phyloP scores from a whole-genome alignment of 1,140 invertebrate genomes.

The Philaenus spumarius region DNA sequence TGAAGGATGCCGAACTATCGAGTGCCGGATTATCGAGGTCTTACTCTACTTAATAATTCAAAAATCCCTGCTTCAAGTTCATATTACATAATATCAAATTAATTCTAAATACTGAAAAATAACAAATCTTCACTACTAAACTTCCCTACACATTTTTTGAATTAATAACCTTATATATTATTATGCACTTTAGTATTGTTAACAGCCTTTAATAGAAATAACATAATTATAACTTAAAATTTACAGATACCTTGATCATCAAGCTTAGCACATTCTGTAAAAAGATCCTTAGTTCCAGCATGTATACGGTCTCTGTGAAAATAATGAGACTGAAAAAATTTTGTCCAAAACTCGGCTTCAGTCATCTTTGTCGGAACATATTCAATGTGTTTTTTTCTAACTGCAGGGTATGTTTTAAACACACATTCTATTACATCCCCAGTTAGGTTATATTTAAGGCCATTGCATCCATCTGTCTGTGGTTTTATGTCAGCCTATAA shows the following conservation, averaged over 20 bases:
- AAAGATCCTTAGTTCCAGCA: constrained; percentile 79
- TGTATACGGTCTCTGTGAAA: constrained; percentile 95
- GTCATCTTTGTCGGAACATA: constrained; percentile 93
- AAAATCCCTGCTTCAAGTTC: too few relatives aligned
- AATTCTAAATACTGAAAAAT: too few relatives aligned
- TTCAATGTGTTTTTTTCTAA: constrained; percentile 94
- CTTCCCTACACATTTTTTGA: too few relatives aligned
- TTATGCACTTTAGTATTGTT: too few relatives aligned
- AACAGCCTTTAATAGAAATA: too few relatives aligned
- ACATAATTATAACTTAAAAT: too few relatives aligned
- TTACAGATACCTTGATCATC: constrained; percentile 85
- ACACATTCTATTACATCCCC: constrained; percentile 96
- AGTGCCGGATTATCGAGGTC: too few relatives aligned
- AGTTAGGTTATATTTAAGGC: constrained; percentile 95
- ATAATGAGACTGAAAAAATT: constrained; percentile 99
- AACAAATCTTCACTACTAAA: too few relatives aligned
- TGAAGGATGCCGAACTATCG: too few relatives aligned
- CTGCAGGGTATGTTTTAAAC: constrained; percentile 98
- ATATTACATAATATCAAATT: too few relatives aligned
- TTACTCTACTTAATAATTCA: too few relatives aligned
- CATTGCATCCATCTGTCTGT: constrained; percentile 94
- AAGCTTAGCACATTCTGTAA: constrained; percentile 93
- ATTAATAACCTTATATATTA: too few relatives aligned
- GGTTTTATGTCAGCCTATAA: constrained; percentile 86
- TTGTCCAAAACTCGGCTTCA: constrained; percentile 98